Percentiles rank a stretch among this genome's conserved stretches.
These are phyloP conservation scores for Chondrilla cf. caribensis DNA, from an alignment of 37 sponge, comb jelly and placozoan genomes.

Conservation along the genomic window DNA sequence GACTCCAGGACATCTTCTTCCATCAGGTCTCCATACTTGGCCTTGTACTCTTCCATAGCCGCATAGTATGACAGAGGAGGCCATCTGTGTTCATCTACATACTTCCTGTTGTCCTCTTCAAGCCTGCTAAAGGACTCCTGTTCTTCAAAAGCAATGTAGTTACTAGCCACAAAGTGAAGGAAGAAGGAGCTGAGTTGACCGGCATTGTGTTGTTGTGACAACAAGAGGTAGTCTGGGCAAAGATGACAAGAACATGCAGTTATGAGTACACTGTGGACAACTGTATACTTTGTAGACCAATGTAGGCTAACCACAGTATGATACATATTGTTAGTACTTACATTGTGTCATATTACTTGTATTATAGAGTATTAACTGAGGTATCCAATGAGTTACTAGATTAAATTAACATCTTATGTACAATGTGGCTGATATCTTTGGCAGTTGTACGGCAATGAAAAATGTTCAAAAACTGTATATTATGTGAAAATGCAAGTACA, in stretches of 20 bases:
- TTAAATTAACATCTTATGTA: too few relatives aligned
- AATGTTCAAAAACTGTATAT: too few relatives aligned
- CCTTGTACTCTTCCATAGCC: constrained; percentile 77
- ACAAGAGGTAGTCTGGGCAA: constrained; percentile 71
- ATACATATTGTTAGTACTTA: too few relatives aligned
- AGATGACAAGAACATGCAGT: neutral
- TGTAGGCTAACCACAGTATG: neutral
- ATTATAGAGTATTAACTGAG: neutral
- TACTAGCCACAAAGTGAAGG: constrained; percentile 84
- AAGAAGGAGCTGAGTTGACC: constrained; percentile 79
- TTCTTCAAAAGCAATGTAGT: constrained; percentile 54
- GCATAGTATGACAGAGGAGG: constrained; percentile 72
- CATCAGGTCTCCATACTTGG: constrained; percentile 44
- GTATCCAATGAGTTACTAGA: too few relatives aligned
- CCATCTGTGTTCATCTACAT: constrained; percentile 61
- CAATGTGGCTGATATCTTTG: too few relatives aligned
- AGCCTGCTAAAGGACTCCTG: constrained; percentile 50
- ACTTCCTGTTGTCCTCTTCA: constrained; percentile 28
- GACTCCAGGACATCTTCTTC: neutral
- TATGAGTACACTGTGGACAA: too few relatives aligned
- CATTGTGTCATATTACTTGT: neutral
- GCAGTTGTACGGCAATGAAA: too few relatives aligned
- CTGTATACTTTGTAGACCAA: too few relatives aligned
- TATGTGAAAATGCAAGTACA: too few relatives aligned
- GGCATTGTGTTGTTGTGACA: constrained; percentile 82